Base-by-base conservation (phyloP, 2,888 invertebrate genomes). In the Phrixothrix hirtus region DNA sequence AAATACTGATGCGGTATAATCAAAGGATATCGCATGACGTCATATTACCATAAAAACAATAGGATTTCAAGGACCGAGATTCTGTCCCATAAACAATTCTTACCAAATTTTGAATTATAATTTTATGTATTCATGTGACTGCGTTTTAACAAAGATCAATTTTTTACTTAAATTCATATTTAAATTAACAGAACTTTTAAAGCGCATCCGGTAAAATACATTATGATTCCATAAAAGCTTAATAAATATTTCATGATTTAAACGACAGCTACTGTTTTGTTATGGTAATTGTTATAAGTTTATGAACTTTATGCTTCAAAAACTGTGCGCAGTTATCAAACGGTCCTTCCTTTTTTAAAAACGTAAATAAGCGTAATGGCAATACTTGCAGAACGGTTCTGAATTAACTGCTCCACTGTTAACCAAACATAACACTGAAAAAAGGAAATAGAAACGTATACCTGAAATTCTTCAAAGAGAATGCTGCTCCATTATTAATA, bases 41-140 rank as follows among this genome's bases (percentile, higher is more conserved):
- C 45, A 49, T 50, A 59, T 59, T 59, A 59, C 43, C 59, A 59
- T 59, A 59, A 50, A 59, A 57, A 59, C 59, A 59, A 59, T 59
- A 57, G 59, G 45, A 45, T 43, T 43, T 53, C 46, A 49, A 57
- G 55, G 57, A 59, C 57, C 49, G 36, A 55, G 50, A 47, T 46
- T 27, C 50, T 46, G 35, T 44, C 42, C 48, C 55, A 59, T 58
- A 58, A 55, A 55, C 51, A 55, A 46, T 46, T 49, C 55, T 51
- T 55, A 52, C 41, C 48, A 55, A 58, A 55, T 58, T 54, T 46
- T 41, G 39, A 43, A 49, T 57, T 46, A 49, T 48, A 34, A 29
- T 48, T 48, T 39, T 35, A 35, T 35, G 38, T 48, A 21, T 7
- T 21, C 7, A 5, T 21, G 7, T 7, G 21, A 21, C 3, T 21